These are phyloP conservation scores for Grapholita molesta DNA, from an alignment of 1,140 invertebrate species.

Conservation along the genomic window DNA sequence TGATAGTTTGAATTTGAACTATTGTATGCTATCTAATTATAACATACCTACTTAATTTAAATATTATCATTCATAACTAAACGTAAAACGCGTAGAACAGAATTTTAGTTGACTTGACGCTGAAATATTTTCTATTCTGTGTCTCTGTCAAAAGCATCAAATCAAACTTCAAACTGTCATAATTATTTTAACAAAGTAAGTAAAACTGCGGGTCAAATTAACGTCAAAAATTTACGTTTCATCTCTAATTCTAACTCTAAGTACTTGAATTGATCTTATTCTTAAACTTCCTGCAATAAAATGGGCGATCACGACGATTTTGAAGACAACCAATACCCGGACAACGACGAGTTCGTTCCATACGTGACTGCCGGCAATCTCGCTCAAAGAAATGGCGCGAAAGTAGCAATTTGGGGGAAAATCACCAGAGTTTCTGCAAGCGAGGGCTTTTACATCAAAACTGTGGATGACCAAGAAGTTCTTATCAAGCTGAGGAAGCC, in stretches of 20 bases:
- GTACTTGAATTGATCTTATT: not conserved
- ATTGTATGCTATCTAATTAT: too few species aligned
- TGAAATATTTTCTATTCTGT: too few species aligned
- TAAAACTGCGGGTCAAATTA: not conserved
- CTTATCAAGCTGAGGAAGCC: slow-evolving; percentile 60
- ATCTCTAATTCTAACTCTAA: not conserved
- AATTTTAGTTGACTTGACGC: too few species aligned
- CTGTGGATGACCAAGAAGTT: slow-evolving; percentile 69
- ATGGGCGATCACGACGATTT: slow-evolving; percentile 70
- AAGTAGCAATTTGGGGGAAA: slow-evolving; percentile 69
- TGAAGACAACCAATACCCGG: slow-evolving; percentile 69
- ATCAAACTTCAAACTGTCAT: too few species aligned
- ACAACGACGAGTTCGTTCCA: slow-evolving; percentile 69
- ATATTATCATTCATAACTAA: too few species aligned
- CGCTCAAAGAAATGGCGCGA: slow-evolving; percentile 64
- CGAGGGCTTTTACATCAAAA: slow-evolving; percentile 69
- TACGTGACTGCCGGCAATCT: slow-evolving; percentile 70
- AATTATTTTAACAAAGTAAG: not conserved
- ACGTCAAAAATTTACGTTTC: not conserved
- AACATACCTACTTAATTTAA: too few species aligned
- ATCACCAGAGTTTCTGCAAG: slow-evolving; percentile 63
- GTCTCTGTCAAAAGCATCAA: too few species aligned
- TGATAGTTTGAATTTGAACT: too few species aligned
- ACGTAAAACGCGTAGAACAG: too few species aligned
- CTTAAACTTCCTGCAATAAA: not conserved